Percentiles rank a stretch among this genome's conserved stretches.
phyloP scores from a whole-genome alignment of 2,888 invertebrate genomes.

The Campoplex nolae region DNA sequence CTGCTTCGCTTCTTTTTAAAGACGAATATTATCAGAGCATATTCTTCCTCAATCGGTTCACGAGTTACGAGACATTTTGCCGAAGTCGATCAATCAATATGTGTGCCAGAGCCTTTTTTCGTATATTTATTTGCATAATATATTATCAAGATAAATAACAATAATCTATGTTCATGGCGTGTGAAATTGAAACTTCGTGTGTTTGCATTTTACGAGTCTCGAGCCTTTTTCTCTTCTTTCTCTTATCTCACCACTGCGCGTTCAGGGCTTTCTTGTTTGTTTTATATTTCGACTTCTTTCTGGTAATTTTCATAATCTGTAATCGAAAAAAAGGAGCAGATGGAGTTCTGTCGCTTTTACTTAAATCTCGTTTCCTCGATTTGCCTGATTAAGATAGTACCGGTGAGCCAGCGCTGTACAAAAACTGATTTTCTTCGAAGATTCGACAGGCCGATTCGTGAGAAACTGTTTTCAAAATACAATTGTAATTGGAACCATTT shows the following conservation, averaged over 20 bases:
- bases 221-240: constrained; percentile 31
- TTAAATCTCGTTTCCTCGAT: neutral
- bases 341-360: neutral
- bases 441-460: neutral
- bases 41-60: neutral
- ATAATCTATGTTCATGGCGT: constrained; percentile 78
- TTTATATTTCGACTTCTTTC: constrained; percentile 42
- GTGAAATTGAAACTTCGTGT: constrained; percentile 70
- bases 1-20: neutral
- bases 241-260: constrained; percentile 58
- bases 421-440: neutral
- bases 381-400: neutral
- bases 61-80: neutral
- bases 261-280: constrained; percentile 9
- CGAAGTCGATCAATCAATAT: constrained; percentile 72
- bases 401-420: neutral
- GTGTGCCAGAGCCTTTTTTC: constrained; percentile 51
- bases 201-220: constrained; percentile 32
- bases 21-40: neutral
- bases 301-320: constrained; percentile 68
- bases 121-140: constrained; percentile 69
- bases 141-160: constrained; percentile 79
- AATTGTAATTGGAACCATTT: neutral
- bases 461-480: neutral
- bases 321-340: constrained; percentile 70